Evolutionary conservation across 1,140 invertebrate genomes (phyloP).

Genomic region (Sitodiplosis mosellana): DNA sequence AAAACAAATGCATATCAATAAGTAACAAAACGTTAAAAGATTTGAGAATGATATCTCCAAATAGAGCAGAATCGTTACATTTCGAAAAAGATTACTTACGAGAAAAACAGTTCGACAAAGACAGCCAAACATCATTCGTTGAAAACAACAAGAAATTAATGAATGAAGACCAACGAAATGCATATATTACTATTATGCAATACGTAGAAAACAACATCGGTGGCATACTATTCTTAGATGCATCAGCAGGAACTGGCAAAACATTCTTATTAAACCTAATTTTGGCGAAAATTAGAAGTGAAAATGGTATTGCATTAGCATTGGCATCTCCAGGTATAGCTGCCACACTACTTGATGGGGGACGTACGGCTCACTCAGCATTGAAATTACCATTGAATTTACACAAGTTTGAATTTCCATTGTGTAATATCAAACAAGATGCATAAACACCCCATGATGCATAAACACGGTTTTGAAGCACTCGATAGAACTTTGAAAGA

Average conservation of each 20-base stretch:
- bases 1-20: too few relatives aligned
- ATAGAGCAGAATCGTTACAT: too few relatives aligned
- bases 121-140: too few relatives aligned
- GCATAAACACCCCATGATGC: constrained; percentile 25
- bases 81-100: too few relatives aligned
- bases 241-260: constrained; percentile 26
- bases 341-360: constrained; percentile 27
- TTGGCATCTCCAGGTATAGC: constrained; percentile 34
- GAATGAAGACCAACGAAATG: constrained; percentile 7
- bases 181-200: constrained; percentile 10
- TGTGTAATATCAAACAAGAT: constrained; percentile 15
- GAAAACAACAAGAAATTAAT: too few relatives aligned
- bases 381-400: constrained; percentile 18
- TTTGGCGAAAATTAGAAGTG: constrained; percentile 15
- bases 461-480: too few relatives aligned
- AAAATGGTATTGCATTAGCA: constrained; percentile 21
- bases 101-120: too few relatives aligned
- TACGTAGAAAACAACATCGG: too few relatives aligned
- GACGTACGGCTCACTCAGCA: too few relatives aligned
- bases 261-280: constrained; percentile 24
- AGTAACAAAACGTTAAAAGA: too few relatives aligned
- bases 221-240: constrained; percentile 23
- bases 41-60: constrained; percentile 20
- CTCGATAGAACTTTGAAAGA: too few relatives aligned
- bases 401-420: constrained; percentile 13